Evolutionary conservation across 2,797 vertebrate species (phyloP).

Genomic region (Adelosebastes latens): DNA sequence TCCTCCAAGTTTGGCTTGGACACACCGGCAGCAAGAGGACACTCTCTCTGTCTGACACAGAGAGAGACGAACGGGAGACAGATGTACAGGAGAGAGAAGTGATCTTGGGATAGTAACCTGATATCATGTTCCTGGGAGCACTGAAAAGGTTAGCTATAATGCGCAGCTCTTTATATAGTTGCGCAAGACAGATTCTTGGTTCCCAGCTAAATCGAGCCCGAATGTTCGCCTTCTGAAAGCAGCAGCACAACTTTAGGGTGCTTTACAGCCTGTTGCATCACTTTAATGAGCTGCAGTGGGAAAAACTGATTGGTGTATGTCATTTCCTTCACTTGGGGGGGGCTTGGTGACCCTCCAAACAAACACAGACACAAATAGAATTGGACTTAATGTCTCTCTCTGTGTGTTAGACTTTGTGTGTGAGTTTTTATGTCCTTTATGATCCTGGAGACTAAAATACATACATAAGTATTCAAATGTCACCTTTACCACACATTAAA

Average conservation of each 20-base stretch:
- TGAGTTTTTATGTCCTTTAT: not conserved
- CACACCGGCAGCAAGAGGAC: constrained; percentile 7
- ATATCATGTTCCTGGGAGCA: constrained; percentile 75
- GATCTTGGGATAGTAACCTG: constrained; percentile 78
- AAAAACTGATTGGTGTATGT: constrained; percentile 31
- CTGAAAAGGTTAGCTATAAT: constrained; percentile 81
- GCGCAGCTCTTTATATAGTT: constrained; percentile 84
- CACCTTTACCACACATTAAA: not conserved
- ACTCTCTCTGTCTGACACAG: constrained; percentile 60
- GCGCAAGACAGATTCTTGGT: constrained; percentile 61
- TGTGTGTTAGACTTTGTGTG: not conserved
- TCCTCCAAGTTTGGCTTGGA: constrained; percentile 17
- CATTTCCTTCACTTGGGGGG: constrained; percentile 6
- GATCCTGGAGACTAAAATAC: not conserved
- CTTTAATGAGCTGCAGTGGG: constrained; percentile 51
- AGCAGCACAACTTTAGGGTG: constrained; percentile 42
- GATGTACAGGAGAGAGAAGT: constrained; percentile 76
- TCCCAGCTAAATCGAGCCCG: constrained; percentile 67
- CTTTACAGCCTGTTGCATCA: constrained; percentile 83
- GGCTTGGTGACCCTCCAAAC: constrained; percentile 39
- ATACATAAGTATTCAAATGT: constrained; percentile 5
- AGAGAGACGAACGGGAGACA: constrained; percentile 77
- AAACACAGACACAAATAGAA: constrained; percentile 53
- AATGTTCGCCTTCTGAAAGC: constrained; percentile 46
- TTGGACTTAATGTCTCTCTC: not conserved